Base-by-base conservation (phyloP, 1,140 invertebrate genomes). In the Macrobrachium rosenbergii region DNA sequence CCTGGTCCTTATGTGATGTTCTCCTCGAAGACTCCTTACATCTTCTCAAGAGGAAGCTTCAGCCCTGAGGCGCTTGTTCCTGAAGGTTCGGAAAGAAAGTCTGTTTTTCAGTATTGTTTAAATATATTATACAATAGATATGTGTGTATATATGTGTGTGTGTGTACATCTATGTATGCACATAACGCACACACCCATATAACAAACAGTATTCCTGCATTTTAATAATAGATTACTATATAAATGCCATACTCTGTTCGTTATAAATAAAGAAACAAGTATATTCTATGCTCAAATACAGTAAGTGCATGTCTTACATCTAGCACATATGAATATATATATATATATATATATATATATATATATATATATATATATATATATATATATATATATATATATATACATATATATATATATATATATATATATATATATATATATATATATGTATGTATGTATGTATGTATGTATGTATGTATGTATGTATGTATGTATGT, bases 11-110 rank as follows among this genome's bases (percentile, higher is more conserved):
- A 82, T n/a, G 45, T 59, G n/a, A 52, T 37, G 67, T 82, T 82
- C 69, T 69, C 67, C 67, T 72, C 81, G 63, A 82, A 82, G 67
- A 82, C 81, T 12, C 62, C 81, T 3, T 82, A 82, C 67, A 58
- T 2, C 6, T 59, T 72, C 23, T 21, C 81, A 23, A 72, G 52
- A 17, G 81, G 81, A 60, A n/a, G 60, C 17, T 58, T 82, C 19
- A 72, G 21, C 58, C 43, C 17, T 11, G 21, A 23, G 19, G 81
- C 69, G 7, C 21, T 82, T 7, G 81, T 82, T 5, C 81, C 81
- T 21, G n/a, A 82, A 73, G 81, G 81, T 73, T 10, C 69, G 67
- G 67, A 5, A 63, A 60, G 8, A 21, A 23, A 19, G n/a, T n/a
- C n/a, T n/a, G n/a, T n/a, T n/a, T 16, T 73, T 73, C 19, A 12